Base-by-base conservation (phyloP, 2,113 vertebrate species). In the Athene noctua region DNA sequence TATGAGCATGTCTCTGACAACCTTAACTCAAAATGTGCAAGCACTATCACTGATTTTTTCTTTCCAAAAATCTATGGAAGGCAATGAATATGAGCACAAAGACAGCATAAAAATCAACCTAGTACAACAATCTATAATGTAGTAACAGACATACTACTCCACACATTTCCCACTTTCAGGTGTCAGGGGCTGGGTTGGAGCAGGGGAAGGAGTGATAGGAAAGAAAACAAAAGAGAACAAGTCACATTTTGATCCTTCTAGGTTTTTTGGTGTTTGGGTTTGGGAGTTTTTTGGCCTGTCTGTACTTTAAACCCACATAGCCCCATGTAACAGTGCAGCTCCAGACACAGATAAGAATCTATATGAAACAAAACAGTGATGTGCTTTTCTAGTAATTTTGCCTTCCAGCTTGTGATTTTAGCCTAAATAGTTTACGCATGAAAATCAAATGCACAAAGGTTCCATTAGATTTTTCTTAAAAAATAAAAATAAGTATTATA, bases 51-150 rank as follows among this genome's bases (percentile, higher is more conserved):
- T 55, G 5, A 55, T 2, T 9, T 42, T 57, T 77, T 17, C 4
- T 70, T 80, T 80, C 6, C 21, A 44, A 68, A 80, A 67, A 36
- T 6, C 11, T 46, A 19, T 40, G 16, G 5, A 86, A 68, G 15
- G 6, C 68, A 80, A 49, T 5, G 5, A 66, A 61, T 12, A 40
- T 1, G 1, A 63, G 10, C 19, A 92, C 15, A 79, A n/a, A 52
- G 14, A 29, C 11, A 82, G 20, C 2, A 77, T 8, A 34, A 77
- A 70, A 72, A 51, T 6, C 38, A 49, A 47, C 11, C 44, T 10
- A 22, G 25, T 5, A n/a, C 6, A 75, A 68, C 5, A 54, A 71
- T 22, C 44, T 63, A 4, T 15, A 55, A 42, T 0, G 0, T 1
- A 59, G 36, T 21, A 21, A 63, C 27, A 54, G 10, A 61, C 17